These are phyloP conservation scores for Coelogynopora nodosa DNA, from an alignment of 2,888 invertebrate genomes.

Conservation along the genomic window DNA sequence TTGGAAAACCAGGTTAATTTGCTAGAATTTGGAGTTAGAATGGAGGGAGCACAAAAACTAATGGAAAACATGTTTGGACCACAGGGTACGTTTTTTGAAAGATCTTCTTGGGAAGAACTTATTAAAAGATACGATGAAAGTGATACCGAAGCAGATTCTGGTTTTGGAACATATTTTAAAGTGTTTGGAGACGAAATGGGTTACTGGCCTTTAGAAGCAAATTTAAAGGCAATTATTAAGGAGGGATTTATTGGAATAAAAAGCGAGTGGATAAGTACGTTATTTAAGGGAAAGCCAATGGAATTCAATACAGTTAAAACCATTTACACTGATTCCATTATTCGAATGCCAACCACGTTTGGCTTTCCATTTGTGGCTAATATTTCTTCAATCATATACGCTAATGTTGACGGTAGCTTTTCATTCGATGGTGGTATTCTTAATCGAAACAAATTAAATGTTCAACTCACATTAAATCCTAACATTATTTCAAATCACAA, in stretches of 20 bases:
- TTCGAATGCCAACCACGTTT: background rate
- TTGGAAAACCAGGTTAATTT: background rate
- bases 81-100: background rate
- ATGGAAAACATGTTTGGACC: conserved; percentile 1
- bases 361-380: background rate
- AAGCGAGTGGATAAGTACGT: background rate
- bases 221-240: background rate
- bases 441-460: background rate
- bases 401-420: background rate
- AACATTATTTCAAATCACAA: background rate
- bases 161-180: background rate
- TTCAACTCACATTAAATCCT: background rate
- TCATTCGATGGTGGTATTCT: background rate
- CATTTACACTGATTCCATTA: background rate
- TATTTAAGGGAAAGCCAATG: background rate
- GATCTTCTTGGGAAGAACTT: background rate
- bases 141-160: background rate
- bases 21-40: background rate
- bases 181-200: background rate
- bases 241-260: background rate
- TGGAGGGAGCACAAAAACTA: background rate
- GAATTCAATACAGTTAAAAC: background rate
- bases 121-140: conserved; percentile 2
- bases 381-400: background rate
- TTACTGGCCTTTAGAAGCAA: background rate